Conservation (phyloP, 2,113 vertebrate species). For the Pitta sordida region DNA sequence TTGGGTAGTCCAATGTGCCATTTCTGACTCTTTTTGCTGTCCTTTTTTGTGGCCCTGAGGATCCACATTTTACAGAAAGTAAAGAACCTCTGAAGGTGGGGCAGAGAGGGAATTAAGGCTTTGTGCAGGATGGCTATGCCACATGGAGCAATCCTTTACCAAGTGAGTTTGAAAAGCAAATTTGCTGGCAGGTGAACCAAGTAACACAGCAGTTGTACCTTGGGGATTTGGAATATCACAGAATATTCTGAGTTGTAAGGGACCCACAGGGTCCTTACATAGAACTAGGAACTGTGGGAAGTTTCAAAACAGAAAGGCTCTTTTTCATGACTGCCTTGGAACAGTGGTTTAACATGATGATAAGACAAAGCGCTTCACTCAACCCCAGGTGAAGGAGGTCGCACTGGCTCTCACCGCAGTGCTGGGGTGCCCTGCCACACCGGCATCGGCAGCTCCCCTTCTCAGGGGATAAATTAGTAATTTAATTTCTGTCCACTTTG, state of each 20-base stretch:
- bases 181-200: background rate
- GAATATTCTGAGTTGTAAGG: too few relatives aligned
- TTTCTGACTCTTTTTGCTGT: background rate
- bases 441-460: background rate
- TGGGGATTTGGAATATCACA: background rate
- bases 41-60: background rate
- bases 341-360: background rate
- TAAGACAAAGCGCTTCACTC: background rate
- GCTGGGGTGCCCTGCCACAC: background rate
- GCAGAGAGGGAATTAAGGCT: background rate
- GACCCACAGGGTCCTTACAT: background rate
- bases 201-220: background rate
- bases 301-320: background rate
- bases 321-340: background rate
- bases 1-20: background rate
- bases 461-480: background rate
- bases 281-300: background rate
- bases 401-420: background rate
- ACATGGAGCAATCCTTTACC: background rate
- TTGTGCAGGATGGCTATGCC: background rate
- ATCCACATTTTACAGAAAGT: background rate
- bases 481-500: background rate
- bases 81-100: background rate
- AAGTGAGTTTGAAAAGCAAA: background rate
- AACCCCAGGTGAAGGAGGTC: accelerated